Base-by-base conservation (phyloP, 1,140 invertebrate species). In the Drosophila ambigua region DNA sequence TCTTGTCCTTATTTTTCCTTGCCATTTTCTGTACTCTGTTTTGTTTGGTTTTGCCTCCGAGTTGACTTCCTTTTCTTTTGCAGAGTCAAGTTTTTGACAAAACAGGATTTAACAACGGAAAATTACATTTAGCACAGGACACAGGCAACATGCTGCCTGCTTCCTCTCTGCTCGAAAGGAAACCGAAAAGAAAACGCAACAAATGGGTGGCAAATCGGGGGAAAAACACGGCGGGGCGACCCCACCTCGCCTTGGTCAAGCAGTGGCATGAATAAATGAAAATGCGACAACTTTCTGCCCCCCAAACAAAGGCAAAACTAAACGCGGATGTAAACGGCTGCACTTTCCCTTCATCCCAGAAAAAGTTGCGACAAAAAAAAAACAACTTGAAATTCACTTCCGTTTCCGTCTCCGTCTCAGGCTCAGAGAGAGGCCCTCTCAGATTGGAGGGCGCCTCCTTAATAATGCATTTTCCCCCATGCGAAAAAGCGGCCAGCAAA, bases 31-130 rank as follows among this genome's bases (percentile, higher is more conserved):
- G 49, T 75, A 16, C 35, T 20, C 15, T 46, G 53, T 63, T 77
- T 63, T 81, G 63, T 71, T 78, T 88, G 35, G 77, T 77, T 76
- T 71, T 82, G 69, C 67, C 74, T 66, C 76, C 75, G 81, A 87
- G 82, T 88, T 88, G 83, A 88, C 83, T 87, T 88, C 79, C 79
- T 81, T 78, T 20, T 20, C 20, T 20, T 87, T 24, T 24, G 83
- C 79, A 88, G 63, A 68, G 75, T 79, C 55, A 87, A 88, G 78
- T 87, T 87, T 88, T 88, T 11, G 74, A 88, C 20, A 87, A 87
- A 88, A 83, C 83, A 87, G 82, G 83, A 87, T 88, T 87, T 87
- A 87, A 87, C 79, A 88, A 87, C 83, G 82, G 82, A 88, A 87
- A 87, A 87, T 87, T 87, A 87, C 82, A 87, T 87, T 87, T 82